Evolutionary conservation across 2,797 vertebrate species (phyloP).

Genomic region (Percopsis omiscomaycus): DNA sequence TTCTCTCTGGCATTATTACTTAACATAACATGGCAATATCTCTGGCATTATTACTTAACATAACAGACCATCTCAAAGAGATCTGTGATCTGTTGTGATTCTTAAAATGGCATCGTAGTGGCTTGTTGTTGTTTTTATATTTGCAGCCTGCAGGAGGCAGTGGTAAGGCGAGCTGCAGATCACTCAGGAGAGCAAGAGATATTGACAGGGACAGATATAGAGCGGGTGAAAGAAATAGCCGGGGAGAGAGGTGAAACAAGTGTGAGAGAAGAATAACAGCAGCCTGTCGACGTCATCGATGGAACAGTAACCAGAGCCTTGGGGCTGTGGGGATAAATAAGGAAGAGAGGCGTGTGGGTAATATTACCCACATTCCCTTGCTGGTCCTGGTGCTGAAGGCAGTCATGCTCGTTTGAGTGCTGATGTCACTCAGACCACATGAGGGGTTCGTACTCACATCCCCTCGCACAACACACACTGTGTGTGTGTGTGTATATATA

Average conservation of each 20-base stretch:
- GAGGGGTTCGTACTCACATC: conserved; percentile 6
- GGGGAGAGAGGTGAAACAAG: neutral
- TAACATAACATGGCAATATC: no score
- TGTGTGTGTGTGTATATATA: no score
- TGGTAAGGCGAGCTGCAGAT: neutral
- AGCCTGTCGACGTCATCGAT: conserved; percentile 38
- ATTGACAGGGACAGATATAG: neutral
- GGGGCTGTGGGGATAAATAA: conserved; percentile 60
- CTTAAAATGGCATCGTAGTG: no score
- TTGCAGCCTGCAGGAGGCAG: no score
- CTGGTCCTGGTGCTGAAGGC: conserved; percentile 46
- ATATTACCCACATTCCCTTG: conserved; percentile 51
- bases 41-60: no score
- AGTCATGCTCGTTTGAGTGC: conserved; percentile 45
- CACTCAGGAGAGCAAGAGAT: neutral
- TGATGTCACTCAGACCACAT: conserved; percentile 62
- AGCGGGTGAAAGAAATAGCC: neutral
- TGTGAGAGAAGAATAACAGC: conserved; percentile 26
- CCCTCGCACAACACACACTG: no score
- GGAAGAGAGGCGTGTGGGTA: conserved; percentile 50
- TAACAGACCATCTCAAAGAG: no score
- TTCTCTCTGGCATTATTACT: no score
- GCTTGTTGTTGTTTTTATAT: no score
- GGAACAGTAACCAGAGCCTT: conserved; percentile 47
- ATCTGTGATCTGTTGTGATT: no score